phyloP scores from a whole-genome alignment of 1,140 invertebrate species.

The Drosophila eugracilis region DNA sequence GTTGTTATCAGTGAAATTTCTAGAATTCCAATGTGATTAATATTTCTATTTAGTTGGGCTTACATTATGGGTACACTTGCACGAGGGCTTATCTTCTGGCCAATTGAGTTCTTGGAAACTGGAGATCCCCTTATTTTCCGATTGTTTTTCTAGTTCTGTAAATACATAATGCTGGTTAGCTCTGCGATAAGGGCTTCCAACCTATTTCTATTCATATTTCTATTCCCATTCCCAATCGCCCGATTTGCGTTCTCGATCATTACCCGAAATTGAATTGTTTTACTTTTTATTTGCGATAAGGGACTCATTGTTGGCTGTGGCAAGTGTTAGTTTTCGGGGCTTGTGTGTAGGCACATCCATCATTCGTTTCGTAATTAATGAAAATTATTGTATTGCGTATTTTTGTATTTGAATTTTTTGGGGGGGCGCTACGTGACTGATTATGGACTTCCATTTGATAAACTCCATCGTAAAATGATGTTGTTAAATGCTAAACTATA shows the following conservation, averaged over 20 bases:
- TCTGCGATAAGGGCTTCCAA: conserved; percentile 28
- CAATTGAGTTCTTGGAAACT: conserved; percentile 48
- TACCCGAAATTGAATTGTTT: conserved; percentile 34
- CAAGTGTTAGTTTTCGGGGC: conserved; percentile 33
- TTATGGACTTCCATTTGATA: too few relatives aligned
- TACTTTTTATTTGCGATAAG: conserved; percentile 31
- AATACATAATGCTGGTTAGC: conserved; percentile 39
- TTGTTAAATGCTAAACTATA: too few relatives aligned
- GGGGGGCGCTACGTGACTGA: conserved; percentile 23
- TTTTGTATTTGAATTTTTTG: too few relatives aligned
- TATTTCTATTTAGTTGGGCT: neutral
- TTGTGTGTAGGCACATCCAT: conserved; percentile 13
- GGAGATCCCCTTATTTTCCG: conserved; percentile 30
- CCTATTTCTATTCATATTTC: conserved; percentile 34
- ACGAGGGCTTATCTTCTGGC: conserved; percentile 28
- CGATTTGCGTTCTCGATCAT: conserved; percentile 12
- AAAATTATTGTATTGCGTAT: conserved; percentile 8
- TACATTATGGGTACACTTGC: conserved; percentile 8
- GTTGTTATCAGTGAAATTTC: conserved; percentile 69
- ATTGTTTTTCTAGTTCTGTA: conserved; percentile 16
- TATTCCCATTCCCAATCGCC: conserved; percentile 9
- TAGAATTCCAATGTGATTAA: conserved; percentile 35
- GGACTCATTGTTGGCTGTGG: conserved; percentile 58
- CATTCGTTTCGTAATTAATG: conserved; percentile 33
- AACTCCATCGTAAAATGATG: too few relatives aligned